A percentile compares a stretch with the other conserved stretches of the same genome.
Evolutionary conservation across 2,888 invertebrate species (phyloP).

Genomic region (Mesochorus sp.): DNA sequence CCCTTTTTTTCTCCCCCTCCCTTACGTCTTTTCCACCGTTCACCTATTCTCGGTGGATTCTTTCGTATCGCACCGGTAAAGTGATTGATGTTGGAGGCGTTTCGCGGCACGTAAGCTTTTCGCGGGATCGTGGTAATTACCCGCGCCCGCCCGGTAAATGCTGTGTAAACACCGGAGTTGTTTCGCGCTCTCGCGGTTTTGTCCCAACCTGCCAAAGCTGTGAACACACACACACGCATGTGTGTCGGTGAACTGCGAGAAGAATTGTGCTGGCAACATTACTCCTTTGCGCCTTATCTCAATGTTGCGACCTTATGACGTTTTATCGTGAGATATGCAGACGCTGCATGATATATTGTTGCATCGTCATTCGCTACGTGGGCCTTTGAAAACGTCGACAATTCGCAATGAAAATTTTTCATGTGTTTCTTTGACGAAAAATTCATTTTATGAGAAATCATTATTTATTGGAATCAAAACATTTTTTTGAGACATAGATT

Average conservation of each 20-base stretch:
- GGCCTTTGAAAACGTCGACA: no score
- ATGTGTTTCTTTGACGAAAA: no score
- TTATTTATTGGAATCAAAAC: no score
- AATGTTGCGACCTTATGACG: conserved; percentile 11
- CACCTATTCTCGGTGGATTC: conserved; percentile 27
- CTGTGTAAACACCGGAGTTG: conserved; percentile 46
- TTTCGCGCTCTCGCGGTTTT: conserved; percentile 34
- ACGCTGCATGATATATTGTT: neutral
- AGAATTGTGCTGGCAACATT: conserved; percentile 18
- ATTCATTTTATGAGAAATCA: no score
- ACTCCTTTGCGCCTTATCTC: conserved; percentile 46
- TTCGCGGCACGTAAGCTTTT: conserved; percentile 59
- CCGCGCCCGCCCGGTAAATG: conserved; percentile 47
- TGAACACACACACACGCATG: neutral
- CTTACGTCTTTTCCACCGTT: neutral
- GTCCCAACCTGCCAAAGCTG: neutral
- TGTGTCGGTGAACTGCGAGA: neutral
- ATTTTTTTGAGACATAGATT: no score
- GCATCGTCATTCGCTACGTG: neutral
- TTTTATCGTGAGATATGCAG: neutral
- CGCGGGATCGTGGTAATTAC: conserved; percentile 54
- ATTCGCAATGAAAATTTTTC: no score
- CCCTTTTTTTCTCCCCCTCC: conserved; percentile 11
- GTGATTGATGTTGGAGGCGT: conserved; percentile 60
- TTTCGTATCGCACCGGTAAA: conserved; percentile 52